Percentiles rank a stretch among this genome's conserved stretches.
phyloP scores from a whole-genome alignment of 2,113 vertebrate genomes.

The Cervus canadensis region DNA sequence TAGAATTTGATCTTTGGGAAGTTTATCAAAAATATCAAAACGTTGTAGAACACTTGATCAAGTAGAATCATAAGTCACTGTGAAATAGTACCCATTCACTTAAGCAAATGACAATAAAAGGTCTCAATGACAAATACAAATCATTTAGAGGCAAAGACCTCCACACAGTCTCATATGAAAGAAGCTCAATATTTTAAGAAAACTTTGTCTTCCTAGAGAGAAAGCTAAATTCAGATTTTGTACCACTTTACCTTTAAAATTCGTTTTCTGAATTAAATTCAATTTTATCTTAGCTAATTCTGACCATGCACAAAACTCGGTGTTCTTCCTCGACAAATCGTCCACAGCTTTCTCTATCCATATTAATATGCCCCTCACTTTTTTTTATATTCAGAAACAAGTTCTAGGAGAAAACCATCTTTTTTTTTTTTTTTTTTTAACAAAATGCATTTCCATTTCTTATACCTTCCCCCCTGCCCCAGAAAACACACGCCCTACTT shows the following conservation, averaged over 20 bases:
- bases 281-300: background rate
- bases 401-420: background rate
- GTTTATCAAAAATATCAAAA: background rate
- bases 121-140: background rate
- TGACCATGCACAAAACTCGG: background rate
- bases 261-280: background rate
- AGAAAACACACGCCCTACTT: background rate
- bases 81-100: background rate
- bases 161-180: background rate
- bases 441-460: background rate
- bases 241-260: background rate
- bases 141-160: background rate
- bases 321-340: background rate
- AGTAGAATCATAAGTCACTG: background rate
- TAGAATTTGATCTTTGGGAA: background rate
- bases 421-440: background rate
- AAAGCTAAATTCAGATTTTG: background rate
- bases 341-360: background rate
- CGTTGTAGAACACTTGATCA: background rate
- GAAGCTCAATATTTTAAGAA: background rate
- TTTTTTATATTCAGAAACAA: background rate
- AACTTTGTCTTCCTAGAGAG: background rate
- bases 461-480: fast-evolving
- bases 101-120: background rate
- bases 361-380: background rate